A percentile compares a stretch with the other conserved stretches of the same genome.
phyloP scores from a whole-genome alignment of 2,113 vertebrate genomes.

The Shinisaurus crocodilurus region DNA sequence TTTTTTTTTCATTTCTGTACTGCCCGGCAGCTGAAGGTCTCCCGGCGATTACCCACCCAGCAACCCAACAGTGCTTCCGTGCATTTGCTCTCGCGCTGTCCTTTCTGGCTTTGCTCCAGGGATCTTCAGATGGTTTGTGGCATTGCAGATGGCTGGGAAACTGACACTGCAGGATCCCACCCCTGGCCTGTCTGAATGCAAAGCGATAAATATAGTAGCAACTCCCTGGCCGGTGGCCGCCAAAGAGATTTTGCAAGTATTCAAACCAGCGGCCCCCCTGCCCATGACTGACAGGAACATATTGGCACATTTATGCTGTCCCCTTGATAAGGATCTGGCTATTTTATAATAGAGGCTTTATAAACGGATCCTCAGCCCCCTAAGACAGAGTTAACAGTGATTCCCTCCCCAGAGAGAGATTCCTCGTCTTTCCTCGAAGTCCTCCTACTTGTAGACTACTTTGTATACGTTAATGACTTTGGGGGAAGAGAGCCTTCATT shows the following conservation, averaged over 20 bases:
- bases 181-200: neutral
- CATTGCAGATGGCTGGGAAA: neutral
- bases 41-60: neutral
- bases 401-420: slow-evolving; percentile 3
- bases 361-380: slow-evolving; percentile 33
- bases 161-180: neutral
- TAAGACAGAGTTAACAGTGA: neutral
- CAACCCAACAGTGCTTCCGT: too few relatives aligned
- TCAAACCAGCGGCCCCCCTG: rapidly evolving
- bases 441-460: neutral
- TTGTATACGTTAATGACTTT: slow-evolving; percentile 32
- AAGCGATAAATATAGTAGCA: slow-evolving; percentile 73
- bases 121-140: neutral
- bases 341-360: slow-evolving; percentile 49
- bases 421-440: neutral
- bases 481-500: neutral
- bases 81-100: neutral
- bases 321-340: neutral
- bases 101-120: neutral
- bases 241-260: slow-evolving; percentile 33
- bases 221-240: slow-evolving; percentile 1
- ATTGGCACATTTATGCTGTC: slow-evolving; percentile 33
- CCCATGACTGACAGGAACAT: slow-evolving; percentile 73
- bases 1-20: too few relatives aligned
- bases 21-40: too few relatives aligned